Percentiles rank a stretch among this genome's conserved stretches.
These are phyloP conservation scores for Hydractinia symbiolongicarpus DNA, from an alignment of 30 jellyfish, hydroid and myxozoan species.

Conservation along the genomic window DNA sequence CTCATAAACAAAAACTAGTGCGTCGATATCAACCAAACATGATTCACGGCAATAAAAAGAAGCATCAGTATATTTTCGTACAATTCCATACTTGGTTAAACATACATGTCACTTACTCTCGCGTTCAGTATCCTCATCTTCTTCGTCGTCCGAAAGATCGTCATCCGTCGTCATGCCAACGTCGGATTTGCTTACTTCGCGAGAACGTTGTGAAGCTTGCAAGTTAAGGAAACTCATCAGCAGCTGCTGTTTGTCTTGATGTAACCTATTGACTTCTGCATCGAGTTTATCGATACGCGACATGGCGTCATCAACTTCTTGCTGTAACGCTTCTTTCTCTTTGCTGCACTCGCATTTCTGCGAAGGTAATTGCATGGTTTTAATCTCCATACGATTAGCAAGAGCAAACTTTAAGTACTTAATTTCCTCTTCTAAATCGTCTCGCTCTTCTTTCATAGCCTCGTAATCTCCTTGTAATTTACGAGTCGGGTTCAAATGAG, in stretches of 20 bases:
- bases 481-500: conserved; percentile 83
- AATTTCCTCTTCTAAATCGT: conserved; percentile 78
- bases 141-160: conserved; percentile 59
- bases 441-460: conserved; percentile 88
- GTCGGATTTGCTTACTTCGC: conserved; percentile 74
- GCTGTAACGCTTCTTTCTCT: conserved; percentile 62
- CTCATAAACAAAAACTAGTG: too few species aligned
- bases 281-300: conserved; percentile 59
- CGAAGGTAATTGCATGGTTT: conserved; percentile 51
- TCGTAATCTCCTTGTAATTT: conserved; percentile 76
- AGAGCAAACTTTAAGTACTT: conserved; percentile 86
- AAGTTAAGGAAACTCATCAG: conserved; percentile 87
- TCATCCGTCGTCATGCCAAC: conserved; percentile 49
- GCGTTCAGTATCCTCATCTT: conserved; percentile 74
- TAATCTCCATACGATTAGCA: conserved; percentile 83
- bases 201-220: conserved; percentile 94
- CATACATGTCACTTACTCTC: conserved; percentile 13
- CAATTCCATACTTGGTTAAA: background rate
- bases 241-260: conserved; percentile 92
- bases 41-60: too few species aligned
- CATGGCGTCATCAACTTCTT: conserved; percentile 68
- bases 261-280: conserved; percentile 85
- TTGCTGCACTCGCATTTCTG: conserved; percentile 71
- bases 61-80: too few species aligned
- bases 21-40: too few species aligned